These are phyloP conservation scores for Eugnorisma glareosa DNA, from an alignment of 2,888 invertebrate species.

Conservation along the genomic window DNA sequence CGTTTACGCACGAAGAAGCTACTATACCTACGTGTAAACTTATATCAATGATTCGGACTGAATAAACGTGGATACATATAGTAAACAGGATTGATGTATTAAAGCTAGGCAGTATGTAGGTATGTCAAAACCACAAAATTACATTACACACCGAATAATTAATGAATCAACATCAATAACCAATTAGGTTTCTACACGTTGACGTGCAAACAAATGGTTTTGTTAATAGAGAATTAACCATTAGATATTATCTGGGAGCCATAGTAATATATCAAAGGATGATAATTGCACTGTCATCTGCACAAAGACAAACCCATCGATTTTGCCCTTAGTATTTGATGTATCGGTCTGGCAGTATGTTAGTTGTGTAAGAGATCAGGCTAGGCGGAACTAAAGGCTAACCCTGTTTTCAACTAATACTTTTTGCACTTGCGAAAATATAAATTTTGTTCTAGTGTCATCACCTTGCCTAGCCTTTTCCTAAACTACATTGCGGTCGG, in stretches of 20 bases:
- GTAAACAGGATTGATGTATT: background rate
- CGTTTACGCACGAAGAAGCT: background rate
- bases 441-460: background rate
- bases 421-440: background rate
- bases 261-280: conserved; percentile 69
- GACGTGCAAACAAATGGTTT: conserved; percentile 48
- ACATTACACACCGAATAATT: conserved; percentile 1
- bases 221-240: conserved; percentile 53
- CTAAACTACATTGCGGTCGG: background rate
- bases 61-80: background rate
- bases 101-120: background rate
- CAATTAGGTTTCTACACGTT: conserved; percentile 26
- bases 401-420: background rate
- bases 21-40: background rate
- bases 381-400: background rate
- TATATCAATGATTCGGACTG: background rate
- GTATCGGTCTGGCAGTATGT: conserved; percentile 53
- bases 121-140: background rate
- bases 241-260: conserved; percentile 60
- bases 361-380: conserved; percentile 15
- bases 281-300: conserved; percentile 74
- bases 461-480: background rate
- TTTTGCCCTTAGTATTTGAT: conserved; percentile 63
- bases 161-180: conserved; percentile 15
- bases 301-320: conserved; percentile 74